phyloP scores from a whole-genome alignment of 2,797 vertebrate genomes.

The Chromobotia macracanthus region DNA sequence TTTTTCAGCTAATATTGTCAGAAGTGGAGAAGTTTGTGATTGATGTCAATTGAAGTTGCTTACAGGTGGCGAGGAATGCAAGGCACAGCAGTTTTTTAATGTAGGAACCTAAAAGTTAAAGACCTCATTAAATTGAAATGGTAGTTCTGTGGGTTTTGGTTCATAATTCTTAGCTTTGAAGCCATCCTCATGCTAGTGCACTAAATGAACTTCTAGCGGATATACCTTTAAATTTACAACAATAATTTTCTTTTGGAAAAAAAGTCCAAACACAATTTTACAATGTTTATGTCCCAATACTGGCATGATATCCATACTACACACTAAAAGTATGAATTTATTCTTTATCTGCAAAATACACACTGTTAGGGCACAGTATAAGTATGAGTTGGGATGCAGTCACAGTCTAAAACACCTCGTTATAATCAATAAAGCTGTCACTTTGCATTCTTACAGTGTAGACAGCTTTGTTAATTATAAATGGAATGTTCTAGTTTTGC shows the following conservation, averaged over 20 bases:
- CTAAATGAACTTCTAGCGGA: too few relatives aligned
- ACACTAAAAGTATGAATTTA: neutral
- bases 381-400: neutral
- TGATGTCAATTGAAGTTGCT: too few relatives aligned
- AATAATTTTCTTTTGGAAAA: too few relatives aligned
- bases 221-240: too few relatives aligned
- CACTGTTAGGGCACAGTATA: neutral
- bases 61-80: neutral
- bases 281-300: too few relatives aligned
- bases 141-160: too few relatives aligned
- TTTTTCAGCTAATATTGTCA: constrained; percentile 1
- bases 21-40: too few relatives aligned
- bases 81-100: neutral
- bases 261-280: too few relatives aligned
- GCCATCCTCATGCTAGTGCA: too few relatives aligned
- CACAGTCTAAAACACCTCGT: neutral
- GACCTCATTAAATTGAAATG: too few relatives aligned
- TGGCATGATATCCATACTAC: too few relatives aligned
- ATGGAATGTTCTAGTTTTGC: constrained; percentile 8
- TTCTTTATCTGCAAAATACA: neutral
- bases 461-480: constrained; percentile 16
- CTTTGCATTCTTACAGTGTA: neutral
- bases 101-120: neutral
- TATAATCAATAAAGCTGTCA: constrained; percentile 21
- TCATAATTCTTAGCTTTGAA: too few relatives aligned